phyloP scores from a whole-genome alignment of 2,888 invertebrate genomes.

The Scelioninae gen. 2 region DNA sequence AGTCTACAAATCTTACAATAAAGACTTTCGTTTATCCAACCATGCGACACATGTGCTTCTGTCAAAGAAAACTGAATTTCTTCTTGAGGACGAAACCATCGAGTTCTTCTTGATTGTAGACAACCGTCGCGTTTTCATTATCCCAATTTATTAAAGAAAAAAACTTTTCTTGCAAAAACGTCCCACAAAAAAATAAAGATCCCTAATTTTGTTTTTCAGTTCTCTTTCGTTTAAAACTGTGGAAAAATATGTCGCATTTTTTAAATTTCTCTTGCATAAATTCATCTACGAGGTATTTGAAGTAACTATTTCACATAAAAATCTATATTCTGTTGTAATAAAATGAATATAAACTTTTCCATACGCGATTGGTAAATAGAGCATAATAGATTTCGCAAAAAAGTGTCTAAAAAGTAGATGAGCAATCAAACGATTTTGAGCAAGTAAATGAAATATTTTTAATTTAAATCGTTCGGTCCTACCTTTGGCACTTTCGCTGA shows the following conservation, averaged over 20 bases:
- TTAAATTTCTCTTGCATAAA: conserved; percentile 31
- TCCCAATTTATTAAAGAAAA: not conserved
- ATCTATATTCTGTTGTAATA: too few relatives aligned
- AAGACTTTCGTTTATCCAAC: conserved; percentile 34
- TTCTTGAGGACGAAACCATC: conserved; percentile 10
- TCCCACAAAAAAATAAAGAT: too few relatives aligned
- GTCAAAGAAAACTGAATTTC: conserved; percentile 1
- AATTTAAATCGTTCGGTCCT: conserved; percentile 2
- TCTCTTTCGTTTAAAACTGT: conserved; percentile 32
- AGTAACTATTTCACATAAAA: conserved; percentile 22
- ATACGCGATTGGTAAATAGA: too few relatives aligned
- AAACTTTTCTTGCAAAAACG: too few relatives aligned
- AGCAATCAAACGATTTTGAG: conserved; percentile 27
- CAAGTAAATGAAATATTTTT: conserved; percentile 10
- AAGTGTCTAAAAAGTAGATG: not conserved
- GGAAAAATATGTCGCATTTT: conserved; percentile 47
- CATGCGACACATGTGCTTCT: not conserved
- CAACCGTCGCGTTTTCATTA: conserved; percentile 13
- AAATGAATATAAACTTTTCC: too few relatives aligned
- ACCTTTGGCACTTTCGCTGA: conserved; percentile 34
- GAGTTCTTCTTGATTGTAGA: conserved; percentile 6
- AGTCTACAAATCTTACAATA: conserved; percentile 38
- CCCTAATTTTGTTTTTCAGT: not conserved
- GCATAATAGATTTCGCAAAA: too few relatives aligned
- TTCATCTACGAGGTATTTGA: conserved; percentile 20